phyloP scores from a whole-genome alignment of 2,888 invertebrate genomes.

The Caenorhabditis japonica region DNA sequence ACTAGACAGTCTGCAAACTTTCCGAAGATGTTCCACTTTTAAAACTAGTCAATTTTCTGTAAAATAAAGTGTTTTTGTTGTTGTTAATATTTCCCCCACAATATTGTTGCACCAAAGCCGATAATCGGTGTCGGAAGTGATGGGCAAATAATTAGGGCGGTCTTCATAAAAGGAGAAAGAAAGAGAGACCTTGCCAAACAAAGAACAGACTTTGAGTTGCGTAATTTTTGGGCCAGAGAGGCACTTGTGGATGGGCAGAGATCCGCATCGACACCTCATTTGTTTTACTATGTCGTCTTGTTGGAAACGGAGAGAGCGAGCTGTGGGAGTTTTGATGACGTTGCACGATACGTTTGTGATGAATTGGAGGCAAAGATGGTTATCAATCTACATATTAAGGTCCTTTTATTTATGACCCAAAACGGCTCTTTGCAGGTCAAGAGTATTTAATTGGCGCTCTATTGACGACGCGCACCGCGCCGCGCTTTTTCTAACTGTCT shows the following conservation, averaged over 20 bases:
- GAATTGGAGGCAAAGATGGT: no score
- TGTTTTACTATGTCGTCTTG: conserved; percentile 1
- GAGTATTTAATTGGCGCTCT: no score
- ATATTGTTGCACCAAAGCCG: background rate
- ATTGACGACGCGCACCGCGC: no score
- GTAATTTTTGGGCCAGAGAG: conserved; percentile 38
- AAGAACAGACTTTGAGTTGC: conserved; percentile 49
- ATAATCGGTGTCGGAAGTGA: conserved; percentile 33
- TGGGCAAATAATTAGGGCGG: conserved; percentile 27
- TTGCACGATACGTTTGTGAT: no score
- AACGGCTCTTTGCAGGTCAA: no score
- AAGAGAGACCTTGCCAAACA: conserved; percentile 55
- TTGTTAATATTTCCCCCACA: conserved; percentile 1
- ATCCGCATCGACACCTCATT: conserved; percentile 36
- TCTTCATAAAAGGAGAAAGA: conserved; percentile 25
- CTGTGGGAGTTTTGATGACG: no score
- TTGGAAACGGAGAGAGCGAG: no score
- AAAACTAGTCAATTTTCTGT: no score
- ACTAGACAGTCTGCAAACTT: conserved; percentile 13
- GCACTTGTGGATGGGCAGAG: conserved; percentile 30
- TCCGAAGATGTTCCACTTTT: background rate
- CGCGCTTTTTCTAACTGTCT: no score
- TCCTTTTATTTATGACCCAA: no score
- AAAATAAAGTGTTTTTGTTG: conserved; percentile 8
- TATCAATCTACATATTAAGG: no score